Base-by-base conservation (phyloP, 2,113 vertebrate genomes). In the Pluvianellus socialis region DNA sequence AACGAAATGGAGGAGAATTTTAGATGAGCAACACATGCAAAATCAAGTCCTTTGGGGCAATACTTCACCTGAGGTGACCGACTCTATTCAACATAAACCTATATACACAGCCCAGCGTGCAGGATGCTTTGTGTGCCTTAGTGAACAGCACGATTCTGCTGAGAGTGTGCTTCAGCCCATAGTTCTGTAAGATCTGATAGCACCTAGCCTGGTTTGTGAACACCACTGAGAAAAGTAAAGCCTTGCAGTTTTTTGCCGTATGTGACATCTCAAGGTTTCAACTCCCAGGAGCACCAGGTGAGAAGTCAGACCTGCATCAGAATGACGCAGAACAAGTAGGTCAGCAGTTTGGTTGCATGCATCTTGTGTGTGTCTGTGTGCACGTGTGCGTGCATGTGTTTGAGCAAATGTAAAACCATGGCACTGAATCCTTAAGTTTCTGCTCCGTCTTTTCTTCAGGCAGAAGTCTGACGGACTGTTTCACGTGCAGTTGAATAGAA, bases 291-390 rank as follows among this genome's bases (percentile, higher is more conserved):
- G 77, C 6, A 1, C 62, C 89, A 90, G 93, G 74, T 94, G 87
- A 94, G 92, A 92, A 95, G 94, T 88, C 71, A 91, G 66, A 79
- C 61, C 66, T 76, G 66, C 94, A 79, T 92, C 91, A 95, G 84
- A 92, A 76, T 82, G 87, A 90, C 14, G 27, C 81, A 91, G 81
- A 94, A 62, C 86, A 95, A 97, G 84, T 92, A 97, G 92, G 95
- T 96, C 96, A 95, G 77, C 71, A 14, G 62, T 77, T 94, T 76
- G 15, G 1, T 87, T 72, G 45, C 56, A 26, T 87, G 79, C 75
- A 67, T 94, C 61, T 81, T 68, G 24, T 73, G 55, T 85, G 67
- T 94, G 77, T 47, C 6, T 20, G 12, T 84, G 2, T 62, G 33
- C 1, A 6, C 4, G 35, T 27, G 32, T 79, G 40, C 21, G 3